Evolutionary conservation across 1,140 invertebrate species (phyloP).

Genomic region (Nixonia krombeini): DNA sequence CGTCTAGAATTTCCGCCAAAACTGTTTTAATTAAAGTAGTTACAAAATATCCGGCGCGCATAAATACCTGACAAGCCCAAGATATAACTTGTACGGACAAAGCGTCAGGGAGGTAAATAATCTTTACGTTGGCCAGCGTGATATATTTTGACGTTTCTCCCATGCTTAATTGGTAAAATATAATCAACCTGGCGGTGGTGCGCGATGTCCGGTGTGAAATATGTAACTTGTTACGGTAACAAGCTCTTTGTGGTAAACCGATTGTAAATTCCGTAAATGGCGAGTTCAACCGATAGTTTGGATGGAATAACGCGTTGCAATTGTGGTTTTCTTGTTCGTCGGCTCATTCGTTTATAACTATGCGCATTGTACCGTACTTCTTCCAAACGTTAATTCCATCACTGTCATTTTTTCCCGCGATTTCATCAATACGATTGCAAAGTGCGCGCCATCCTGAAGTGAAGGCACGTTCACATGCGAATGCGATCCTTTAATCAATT

Average conservation of each 20-base stretch:
- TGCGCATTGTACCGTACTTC: slow-evolving; percentile 15
- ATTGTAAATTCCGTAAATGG: slow-evolving; percentile 42
- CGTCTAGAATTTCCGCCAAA: too few species aligned
- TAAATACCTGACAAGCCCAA: too few species aligned
- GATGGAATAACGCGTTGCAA: slow-evolving; percentile 34
- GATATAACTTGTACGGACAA: too few species aligned
- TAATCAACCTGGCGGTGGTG: slow-evolving; percentile 28
- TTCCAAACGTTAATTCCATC: too few species aligned
- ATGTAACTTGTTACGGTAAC: slow-evolving; percentile 44
- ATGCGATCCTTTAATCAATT: too few species aligned
- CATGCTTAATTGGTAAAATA: slow-evolving; percentile 33
- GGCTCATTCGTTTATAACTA: slow-evolving; percentile 43
- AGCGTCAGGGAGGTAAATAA: not conserved
- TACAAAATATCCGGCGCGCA: too few species aligned
- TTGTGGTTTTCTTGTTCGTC: slow-evolving; percentile 40
- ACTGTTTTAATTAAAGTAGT: too few species aligned
- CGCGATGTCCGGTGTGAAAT: slow-evolving; percentile 32
- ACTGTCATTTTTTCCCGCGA: too few species aligned
- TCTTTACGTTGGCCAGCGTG: not conserved
- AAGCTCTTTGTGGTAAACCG: slow-evolving; percentile 40
- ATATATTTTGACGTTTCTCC: slow-evolving; percentile 7
- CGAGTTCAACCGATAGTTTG: slow-evolving; percentile 39
- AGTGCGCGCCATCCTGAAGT: too few species aligned
- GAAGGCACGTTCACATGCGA: too few species aligned
- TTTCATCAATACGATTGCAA: too few species aligned